Conservation (phyloP, 1,140 invertebrate species). For the Apolygus lucorum region DNA sequence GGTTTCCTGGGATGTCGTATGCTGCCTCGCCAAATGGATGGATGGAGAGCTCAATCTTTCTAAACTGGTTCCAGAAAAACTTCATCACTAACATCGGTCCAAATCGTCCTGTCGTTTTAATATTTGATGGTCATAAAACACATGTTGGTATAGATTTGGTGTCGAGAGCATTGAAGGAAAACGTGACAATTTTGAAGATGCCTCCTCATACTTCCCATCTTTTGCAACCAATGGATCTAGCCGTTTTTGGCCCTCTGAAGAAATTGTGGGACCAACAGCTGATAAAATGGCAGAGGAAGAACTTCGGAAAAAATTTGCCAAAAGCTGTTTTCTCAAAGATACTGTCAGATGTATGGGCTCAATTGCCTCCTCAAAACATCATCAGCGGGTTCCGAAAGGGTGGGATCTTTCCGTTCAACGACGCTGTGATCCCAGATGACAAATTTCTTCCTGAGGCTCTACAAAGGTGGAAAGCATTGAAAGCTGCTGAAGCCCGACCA, state of each 20-base stretch:
- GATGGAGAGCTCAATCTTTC: not conserved
- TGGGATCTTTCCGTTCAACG: not conserved
- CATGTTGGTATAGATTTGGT: not conserved
- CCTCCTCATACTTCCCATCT: slow-evolving; percentile 31
- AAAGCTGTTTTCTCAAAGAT: slow-evolving; percentile 16
- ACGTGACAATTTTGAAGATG: slow-evolving; percentile 25
- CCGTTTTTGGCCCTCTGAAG: slow-evolving; percentile 2
- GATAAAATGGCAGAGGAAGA: not conserved
- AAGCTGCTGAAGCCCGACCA: not conserved
- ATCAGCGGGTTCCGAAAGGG: not conserved
- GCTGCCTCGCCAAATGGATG: not conserved
- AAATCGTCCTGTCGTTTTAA: not conserved
- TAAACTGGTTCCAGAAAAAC: not conserved
- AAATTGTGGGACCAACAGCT: not conserved
- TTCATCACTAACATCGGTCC: not conserved
- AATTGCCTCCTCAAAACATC: not conserved
- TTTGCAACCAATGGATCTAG: slow-evolving; percentile 30
- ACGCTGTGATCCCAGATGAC: not conserved
- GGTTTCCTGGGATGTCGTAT: not conserved
- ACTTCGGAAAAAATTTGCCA: not conserved
- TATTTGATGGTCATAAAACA: not conserved
- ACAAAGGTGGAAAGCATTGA: not conserved
- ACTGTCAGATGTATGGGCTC: slow-evolving; percentile 14
- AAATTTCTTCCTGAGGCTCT: not conserved
- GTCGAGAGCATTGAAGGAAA: slow-evolving; percentile 16